phyloP scores from a whole-genome alignment of 1,140 invertebrate genomes.

The Euglossa dilemma region DNA sequence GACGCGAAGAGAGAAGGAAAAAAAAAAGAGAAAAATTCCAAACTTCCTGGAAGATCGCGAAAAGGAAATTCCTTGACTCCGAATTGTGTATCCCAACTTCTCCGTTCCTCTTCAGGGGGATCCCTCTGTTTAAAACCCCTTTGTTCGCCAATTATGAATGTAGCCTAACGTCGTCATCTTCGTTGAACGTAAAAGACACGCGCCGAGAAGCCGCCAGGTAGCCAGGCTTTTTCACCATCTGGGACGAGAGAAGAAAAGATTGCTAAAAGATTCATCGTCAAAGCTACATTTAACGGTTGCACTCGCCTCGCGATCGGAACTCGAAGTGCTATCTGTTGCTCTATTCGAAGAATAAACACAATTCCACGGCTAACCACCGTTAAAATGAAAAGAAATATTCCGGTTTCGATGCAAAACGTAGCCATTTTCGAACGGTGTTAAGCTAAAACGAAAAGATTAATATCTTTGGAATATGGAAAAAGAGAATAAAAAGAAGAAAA shows the following conservation, averaged over 20 bases:
- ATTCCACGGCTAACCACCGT: not conserved
- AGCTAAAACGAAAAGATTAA: not conserved
- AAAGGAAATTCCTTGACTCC: not conserved
- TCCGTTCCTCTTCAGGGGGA: slow-evolving; percentile 52
- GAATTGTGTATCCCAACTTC: slow-evolving; percentile 1
- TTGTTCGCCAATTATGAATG: slow-evolving; percentile 65
- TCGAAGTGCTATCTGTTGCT: slow-evolving; percentile 9
- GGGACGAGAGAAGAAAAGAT: slow-evolving; percentile 79
- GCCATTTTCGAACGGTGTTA: no score
- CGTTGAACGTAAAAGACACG: slow-evolving; percentile 76
- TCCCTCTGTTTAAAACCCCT: slow-evolving; percentile 43
- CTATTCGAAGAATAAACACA: not conserved
- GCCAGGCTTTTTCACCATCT: slow-evolving; percentile 76
- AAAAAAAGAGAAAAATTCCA: not conserved
- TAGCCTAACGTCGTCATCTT: slow-evolving; percentile 77
- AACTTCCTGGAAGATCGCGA: not conserved
- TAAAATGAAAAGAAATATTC: not conserved
- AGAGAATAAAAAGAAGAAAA: slow-evolving; percentile 13
- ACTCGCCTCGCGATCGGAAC: slow-evolving; percentile 58
- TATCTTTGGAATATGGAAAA: not conserved
- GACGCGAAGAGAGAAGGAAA: not conserved
- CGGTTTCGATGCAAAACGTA: no score
- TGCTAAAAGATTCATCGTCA: slow-evolving; percentile 81
- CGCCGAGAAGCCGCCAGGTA: slow-evolving; percentile 73
- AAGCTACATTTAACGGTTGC: slow-evolving; percentile 77